These are phyloP conservation scores for Chloroceryle aenea DNA, from an alignment of 2,113 vertebrate genomes.

Conservation along the genomic window DNA sequence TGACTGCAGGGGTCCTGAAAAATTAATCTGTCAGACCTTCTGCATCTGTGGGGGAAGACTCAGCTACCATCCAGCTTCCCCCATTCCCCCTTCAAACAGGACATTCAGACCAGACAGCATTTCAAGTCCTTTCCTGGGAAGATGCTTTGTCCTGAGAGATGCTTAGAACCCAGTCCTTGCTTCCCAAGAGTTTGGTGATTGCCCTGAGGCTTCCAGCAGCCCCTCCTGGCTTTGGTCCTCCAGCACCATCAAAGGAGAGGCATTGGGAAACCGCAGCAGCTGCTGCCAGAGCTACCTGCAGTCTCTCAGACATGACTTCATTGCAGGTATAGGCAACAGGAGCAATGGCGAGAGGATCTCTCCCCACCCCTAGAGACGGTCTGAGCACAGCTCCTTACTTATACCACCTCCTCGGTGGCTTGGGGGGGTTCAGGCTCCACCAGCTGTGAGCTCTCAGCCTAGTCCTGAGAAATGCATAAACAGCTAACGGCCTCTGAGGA, in stretches of 20 bases:
- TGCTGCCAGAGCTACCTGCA: neutral
- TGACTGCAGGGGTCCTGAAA: neutral
- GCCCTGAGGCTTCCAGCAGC: neutral
- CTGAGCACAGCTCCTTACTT: rapidly evolving
- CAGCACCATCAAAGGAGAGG: neutral
- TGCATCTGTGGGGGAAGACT: neutral
- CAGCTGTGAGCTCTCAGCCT: neutral
- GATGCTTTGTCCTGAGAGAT: neutral
- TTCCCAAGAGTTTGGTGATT: neutral
- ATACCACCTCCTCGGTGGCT: rapidly evolving
- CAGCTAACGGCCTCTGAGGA: neutral
- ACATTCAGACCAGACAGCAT: neutral
- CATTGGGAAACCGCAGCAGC: neutral
- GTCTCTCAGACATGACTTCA: neutral
- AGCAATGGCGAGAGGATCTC: neutral
- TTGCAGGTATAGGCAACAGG: neutral
- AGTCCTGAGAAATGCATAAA: slow-evolving; percentile 12
- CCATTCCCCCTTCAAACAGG: neutral
- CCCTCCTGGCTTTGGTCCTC: neutral
- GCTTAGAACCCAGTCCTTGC: neutral
- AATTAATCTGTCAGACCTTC: neutral
- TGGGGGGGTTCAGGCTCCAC: neutral
- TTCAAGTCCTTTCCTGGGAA: neutral
- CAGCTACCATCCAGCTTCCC: neutral
- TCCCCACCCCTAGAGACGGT: neutral